Conservation (phyloP, 2,113 vertebrate genomes). For the Nothocercus nigrocapillus region DNA sequence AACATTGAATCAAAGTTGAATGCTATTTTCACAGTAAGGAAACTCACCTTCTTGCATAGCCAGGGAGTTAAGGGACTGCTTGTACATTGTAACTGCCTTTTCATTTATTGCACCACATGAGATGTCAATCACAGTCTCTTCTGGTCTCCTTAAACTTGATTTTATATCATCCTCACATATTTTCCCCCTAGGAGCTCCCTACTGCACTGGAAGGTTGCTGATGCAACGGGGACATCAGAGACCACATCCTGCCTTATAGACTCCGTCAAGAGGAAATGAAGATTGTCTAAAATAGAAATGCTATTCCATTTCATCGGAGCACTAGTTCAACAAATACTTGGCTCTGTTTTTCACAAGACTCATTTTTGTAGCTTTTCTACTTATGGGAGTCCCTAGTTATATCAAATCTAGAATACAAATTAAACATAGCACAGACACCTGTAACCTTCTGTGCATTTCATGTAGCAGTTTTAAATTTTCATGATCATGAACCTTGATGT, state of each 20-base stretch:
- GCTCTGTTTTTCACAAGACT: not conserved
- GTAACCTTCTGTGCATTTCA: not conserved
- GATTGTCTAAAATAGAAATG: not conserved
- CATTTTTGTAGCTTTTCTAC: not conserved
- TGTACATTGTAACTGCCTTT: constrained; percentile 58
- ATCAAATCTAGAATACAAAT: not conserved
- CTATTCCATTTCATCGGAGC: not conserved
- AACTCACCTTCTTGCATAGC: not conserved
- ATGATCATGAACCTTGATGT: not conserved
- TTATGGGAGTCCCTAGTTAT: not conserved
- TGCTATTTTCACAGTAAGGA: constrained; percentile 7
- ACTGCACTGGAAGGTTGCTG: constrained; percentile 11
- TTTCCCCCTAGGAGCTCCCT: constrained; percentile 35
- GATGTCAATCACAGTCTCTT: constrained; percentile 49
- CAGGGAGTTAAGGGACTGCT: constrained; percentile 51
- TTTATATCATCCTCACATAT: constrained; percentile 60
- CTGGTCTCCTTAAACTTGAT: constrained; percentile 60
- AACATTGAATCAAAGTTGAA: constrained; percentile 11
- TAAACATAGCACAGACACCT: not conserved
- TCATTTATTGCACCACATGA: constrained; percentile 55
- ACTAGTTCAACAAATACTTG: not conserved
- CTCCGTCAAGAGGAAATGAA: not conserved
- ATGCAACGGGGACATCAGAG: not conserved
- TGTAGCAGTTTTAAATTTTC: not conserved
- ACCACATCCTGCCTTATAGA: not conserved